Evolutionary conservation across 2,888 invertebrate species (phyloP).

Genomic region (Strigamia crassipes): DNA sequence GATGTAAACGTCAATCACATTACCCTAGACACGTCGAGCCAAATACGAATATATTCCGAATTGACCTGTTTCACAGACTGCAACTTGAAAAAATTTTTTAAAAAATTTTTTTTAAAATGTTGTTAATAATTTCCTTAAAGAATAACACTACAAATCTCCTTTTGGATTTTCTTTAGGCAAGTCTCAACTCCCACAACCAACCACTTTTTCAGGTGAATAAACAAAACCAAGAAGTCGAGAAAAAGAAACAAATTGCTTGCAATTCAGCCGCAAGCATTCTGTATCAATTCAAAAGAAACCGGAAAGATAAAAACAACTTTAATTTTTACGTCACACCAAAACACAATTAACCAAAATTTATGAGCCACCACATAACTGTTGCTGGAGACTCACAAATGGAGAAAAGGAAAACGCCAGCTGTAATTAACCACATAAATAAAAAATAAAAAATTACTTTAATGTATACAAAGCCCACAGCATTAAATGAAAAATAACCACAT

Average conservation of each 20-base stretch:
- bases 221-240: background rate
- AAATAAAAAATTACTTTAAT: background rate
- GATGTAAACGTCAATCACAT: conserved; percentile 26
- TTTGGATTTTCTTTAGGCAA: background rate
- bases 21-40: background rate
- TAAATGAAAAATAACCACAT: background rate
- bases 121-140: too few species aligned
- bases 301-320: conserved; percentile 5
- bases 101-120: too few species aligned
- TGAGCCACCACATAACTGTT: background rate
- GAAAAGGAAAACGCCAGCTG: background rate
- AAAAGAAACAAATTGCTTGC: background rate
- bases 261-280: background rate
- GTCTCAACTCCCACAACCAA: background rate
- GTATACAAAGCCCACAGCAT: background rate
- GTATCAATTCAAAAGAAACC: background rate
- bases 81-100: too few species aligned
- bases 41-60: background rate
- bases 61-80: background rate
- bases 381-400: background rate
- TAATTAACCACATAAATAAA: conserved; percentile 14
- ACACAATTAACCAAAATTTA: conserved; percentile 8
- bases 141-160: too few species aligned
- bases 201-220: background rate
- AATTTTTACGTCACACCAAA: conserved; percentile 1